Base-by-base conservation (phyloP, 2,113 vertebrate genomes). In the pig (Sus scrofa) region DNA sequence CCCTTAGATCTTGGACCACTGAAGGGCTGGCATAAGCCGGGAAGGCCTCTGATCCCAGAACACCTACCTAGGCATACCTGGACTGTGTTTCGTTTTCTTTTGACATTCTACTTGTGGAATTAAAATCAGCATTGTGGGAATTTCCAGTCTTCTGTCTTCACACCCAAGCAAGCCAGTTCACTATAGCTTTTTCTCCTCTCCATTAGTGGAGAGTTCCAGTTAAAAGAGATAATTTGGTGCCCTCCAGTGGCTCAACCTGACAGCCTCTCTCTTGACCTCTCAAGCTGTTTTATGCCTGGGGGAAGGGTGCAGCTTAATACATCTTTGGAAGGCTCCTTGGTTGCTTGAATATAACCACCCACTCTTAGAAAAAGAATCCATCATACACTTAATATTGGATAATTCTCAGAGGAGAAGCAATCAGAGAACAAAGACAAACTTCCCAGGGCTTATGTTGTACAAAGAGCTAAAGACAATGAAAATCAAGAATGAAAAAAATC, bases 171-270 rank as follows among this genome's bases (percentile, higher is more conserved):
- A 22, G n/a, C 3, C 22, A 62, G 16, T 20, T 79, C 70, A 18
- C 8, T 50, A 18, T 27, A 86, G 12, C 34, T 16, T 96, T 86
- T 95, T 84, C 19, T 77, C 20, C 2, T 62, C 34, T 54, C 70
- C 65, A 60, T 84, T 89, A 71, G 11, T 39, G 22, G 52, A 24
- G 63, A 88, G 27, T 1, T 5, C 11, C 32, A 74, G 7, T 67
- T 90, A 92, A 70, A 97, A 92, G 79, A 97, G 86, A 96, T 58
- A 73, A 96, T 97, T 92, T 89, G 78, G 93, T 95, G 54, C 54
- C 98, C 92, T 98, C 91, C 79, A 95, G 95, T 96, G 87, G 60
- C 68, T 97, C n/a, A 39, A 86, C 39, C 54, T 60, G 54, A 94
- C 58, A 89, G 89, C 85, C 91, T 97, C 8, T 56, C 16, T 96